Conservation (phyloP, 2,113 vertebrate genomes). For the Ibidorhyncha struthersii region DNA sequence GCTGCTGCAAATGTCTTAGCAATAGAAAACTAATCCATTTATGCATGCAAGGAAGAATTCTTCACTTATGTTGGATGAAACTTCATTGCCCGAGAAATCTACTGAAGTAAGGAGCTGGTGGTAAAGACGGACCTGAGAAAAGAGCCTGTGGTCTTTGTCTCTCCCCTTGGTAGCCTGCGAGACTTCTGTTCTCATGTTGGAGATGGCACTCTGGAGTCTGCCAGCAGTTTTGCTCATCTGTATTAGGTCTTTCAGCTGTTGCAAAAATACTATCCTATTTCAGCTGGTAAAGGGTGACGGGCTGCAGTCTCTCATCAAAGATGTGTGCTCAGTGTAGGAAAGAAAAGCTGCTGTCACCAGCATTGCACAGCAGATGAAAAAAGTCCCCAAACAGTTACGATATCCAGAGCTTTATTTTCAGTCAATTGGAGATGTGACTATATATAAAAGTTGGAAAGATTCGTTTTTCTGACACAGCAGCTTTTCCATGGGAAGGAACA, state of each 20-base stretch:
- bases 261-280: not conserved
- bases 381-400: not conserved
- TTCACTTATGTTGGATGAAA: not conserved
- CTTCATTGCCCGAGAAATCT: not conserved
- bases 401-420: not conserved
- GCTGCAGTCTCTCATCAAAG: not conserved
- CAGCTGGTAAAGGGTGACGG: not conserved
- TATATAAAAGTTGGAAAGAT: not conserved
- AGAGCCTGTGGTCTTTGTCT: not conserved
- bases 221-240: not conserved
- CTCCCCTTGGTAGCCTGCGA: not conserved
- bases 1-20: not conserved
- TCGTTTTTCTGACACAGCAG: not conserved
- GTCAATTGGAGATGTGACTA: rapidly evolving
- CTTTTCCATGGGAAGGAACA: not conserved
- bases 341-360: not conserved
- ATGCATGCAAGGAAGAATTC: not conserved
- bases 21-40: not conserved
- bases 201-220: not conserved
- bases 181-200: rapidly evolving
- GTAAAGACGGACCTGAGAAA: not conserved
- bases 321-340: rapidly evolving
- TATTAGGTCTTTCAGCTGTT: not conserved
- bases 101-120: not conserved
- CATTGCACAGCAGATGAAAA: not conserved